Evolutionary conservation across 2,797 vertebrate genomes (phyloP).

Genomic region (Erethizon dorsatum): DNA sequence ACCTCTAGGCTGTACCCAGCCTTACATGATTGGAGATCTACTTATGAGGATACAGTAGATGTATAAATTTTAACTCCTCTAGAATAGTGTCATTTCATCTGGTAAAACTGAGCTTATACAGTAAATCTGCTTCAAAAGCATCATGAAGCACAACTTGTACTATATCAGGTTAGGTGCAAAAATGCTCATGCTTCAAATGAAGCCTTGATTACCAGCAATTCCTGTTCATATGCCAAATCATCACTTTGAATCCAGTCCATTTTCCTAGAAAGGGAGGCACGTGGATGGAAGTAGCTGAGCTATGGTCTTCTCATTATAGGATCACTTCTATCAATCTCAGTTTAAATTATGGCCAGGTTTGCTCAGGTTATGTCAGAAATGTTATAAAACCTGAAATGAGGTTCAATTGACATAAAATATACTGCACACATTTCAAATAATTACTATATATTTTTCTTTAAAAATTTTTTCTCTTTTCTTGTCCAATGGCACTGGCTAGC

Average conservation of each 20-base stretch:
- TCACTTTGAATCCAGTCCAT: not conserved
- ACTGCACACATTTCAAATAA: not conserved
- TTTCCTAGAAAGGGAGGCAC: not conserved
- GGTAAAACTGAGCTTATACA: not conserved
- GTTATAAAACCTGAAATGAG: not conserved
- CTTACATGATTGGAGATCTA: not conserved
- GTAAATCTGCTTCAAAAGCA: not conserved
- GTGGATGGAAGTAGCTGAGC: not conserved
- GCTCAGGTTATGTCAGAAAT: not conserved
- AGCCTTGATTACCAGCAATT: not conserved
- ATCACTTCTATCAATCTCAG: not conserved
- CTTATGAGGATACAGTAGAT: not conserved
- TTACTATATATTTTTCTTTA: not conserved
- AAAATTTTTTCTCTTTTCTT: not conserved
- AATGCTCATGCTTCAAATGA: not conserved
- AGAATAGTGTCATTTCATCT: not conserved
- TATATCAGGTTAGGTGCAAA: not conserved
- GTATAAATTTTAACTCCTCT: not conserved
- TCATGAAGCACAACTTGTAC: not conserved
- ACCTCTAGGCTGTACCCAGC: not conserved
- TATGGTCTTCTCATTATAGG: constrained; percentile 4
- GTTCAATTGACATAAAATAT: not conserved
- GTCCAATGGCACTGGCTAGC: not conserved
- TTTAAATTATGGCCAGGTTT: not conserved
- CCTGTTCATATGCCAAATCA: not conserved